Evolutionary conservation across 2,113 vertebrate genomes (phyloP).

Genomic region (Burhinus bistriatus): DNA sequence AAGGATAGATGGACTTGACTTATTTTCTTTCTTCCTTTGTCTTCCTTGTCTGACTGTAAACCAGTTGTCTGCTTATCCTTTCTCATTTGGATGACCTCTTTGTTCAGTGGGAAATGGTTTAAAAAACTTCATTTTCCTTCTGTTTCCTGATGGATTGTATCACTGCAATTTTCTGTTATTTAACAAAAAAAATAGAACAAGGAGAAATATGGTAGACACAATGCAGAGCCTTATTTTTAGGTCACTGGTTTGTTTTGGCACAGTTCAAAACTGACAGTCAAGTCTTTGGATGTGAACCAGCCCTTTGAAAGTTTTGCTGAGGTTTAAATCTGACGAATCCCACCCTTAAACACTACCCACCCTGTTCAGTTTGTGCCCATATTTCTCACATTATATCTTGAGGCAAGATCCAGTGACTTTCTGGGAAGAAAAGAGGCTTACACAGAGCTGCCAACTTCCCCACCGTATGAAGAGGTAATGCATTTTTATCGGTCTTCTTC

Average conservation of each 20-base stretch:
- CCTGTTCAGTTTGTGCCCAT: neutral
- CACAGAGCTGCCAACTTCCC: neutral
- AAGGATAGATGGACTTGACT: neutral
- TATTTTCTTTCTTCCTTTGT: neutral
- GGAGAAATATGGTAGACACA: neutral
- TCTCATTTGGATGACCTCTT: neutral
- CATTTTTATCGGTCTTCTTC: neutral
- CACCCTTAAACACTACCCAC: neutral
- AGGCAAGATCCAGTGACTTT: neutral
- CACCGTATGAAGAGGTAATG: neutral
- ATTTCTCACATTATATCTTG: neutral
- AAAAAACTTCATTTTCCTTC: neutral
- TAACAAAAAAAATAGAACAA: neutral
- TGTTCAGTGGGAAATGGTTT: neutral
- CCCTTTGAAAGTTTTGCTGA: slow-evolving; percentile 18
- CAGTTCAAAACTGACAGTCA: neutral
- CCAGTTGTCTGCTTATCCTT: neutral
- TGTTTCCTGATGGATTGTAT: neutral
- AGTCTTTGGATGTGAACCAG: neutral
- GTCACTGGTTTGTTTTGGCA: neutral
- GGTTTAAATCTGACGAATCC: neutral
- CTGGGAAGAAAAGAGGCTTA: neutral
- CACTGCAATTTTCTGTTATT: neutral
- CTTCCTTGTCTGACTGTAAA: neutral
- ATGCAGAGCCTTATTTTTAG: neutral